Percentiles rank a stretch among this genome's conserved stretches.
Conservation (phyloP, 2,797 vertebrate genomes). For the Gadopsis bispinosus region DNA sequence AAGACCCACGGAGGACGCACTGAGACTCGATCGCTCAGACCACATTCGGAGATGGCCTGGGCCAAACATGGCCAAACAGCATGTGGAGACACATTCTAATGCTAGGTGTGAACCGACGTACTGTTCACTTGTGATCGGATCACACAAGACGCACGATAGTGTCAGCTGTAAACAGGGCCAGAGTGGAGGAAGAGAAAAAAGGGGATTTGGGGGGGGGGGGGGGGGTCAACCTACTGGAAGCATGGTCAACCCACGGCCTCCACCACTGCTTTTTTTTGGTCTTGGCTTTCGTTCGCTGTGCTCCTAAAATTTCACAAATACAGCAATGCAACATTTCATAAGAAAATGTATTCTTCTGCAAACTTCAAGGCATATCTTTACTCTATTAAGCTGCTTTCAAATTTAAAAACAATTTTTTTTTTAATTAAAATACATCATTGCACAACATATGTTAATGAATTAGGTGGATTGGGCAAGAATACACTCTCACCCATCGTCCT, state of each 20-base stretch:
- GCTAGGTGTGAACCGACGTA: too few species aligned
- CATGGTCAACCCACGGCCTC: slow-evolving; percentile 99
- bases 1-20: too few species aligned
- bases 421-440: slow-evolving; percentile 31
- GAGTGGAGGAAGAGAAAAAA: slow-evolving; percentile 91
- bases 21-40: too few species aligned
- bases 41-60: too few species aligned
- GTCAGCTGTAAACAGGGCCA: too few species aligned
- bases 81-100: too few species aligned
- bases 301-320: slow-evolving; percentile 98
- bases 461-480: background rate
- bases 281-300: slow-evolving; percentile 99
- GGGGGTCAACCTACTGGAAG: slow-evolving; percentile 98
- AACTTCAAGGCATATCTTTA: slow-evolving; percentile 47
- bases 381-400: slow-evolving; percentile 36
- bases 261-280: slow-evolving; percentile 99
- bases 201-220: slow-evolving; percentile 50
- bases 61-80: too few species aligned
- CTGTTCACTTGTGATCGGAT: too few species aligned
- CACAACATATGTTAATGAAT: slow-evolving; percentile 17
- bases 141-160: too few species aligned
- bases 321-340: slow-evolving; percentile 89
- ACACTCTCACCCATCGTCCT: background rate
- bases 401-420: background rate
- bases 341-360: slow-evolving; percentile 50